These are phyloP conservation scores for Drosophila mauritiana DNA, from an alignment of 1,140 invertebrate species.

Conservation along the genomic window DNA sequence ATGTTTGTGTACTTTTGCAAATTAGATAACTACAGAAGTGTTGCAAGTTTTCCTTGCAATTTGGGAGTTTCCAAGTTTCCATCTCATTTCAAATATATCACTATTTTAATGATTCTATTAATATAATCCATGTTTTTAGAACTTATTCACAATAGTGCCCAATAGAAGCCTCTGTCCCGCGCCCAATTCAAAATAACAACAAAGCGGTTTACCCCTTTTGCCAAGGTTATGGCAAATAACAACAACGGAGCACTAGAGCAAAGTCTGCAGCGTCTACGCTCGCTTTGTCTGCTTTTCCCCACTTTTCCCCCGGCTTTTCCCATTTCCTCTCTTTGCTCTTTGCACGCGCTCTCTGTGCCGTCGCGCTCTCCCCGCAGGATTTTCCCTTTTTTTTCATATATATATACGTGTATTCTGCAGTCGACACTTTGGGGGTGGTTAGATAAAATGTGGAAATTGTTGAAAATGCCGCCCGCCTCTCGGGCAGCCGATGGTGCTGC, in stretches of 20 bases:
- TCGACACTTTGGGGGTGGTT: constrained; percentile 81
- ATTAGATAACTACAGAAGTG: too few relatives aligned
- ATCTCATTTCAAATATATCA: too few relatives aligned
- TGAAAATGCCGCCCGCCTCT: constrained; percentile 70
- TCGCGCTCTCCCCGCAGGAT: constrained; percentile 54
- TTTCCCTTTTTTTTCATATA: constrained; percentile 67
- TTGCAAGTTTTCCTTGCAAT: too few relatives aligned
- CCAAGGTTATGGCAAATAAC: constrained; percentile 64
- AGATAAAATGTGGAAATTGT: constrained; percentile 83
- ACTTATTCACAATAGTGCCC: constrained; percentile 3
- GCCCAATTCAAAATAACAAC: constrained; percentile 36
- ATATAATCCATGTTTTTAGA: neutral
- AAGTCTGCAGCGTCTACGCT: constrained; percentile 56
- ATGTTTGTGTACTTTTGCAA: too few relatives aligned
- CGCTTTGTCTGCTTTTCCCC: constrained; percentile 25
- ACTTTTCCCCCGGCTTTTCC: constrained; percentile 14
- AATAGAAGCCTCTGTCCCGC: neutral
- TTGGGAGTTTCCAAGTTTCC: too few relatives aligned
- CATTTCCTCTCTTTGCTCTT: constrained; percentile 20
- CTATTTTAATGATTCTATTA: neutral
- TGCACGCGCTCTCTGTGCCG: constrained; percentile 27
- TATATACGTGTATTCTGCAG: constrained; percentile 58
- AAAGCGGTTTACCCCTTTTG: constrained; percentile 39
- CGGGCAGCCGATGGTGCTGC: constrained; percentile 63
- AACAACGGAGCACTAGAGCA: constrained; percentile 52